phyloP scores from a whole-genome alignment of 2,113 vertebrate genomes.

The Pangasianodon gigas region DNA sequence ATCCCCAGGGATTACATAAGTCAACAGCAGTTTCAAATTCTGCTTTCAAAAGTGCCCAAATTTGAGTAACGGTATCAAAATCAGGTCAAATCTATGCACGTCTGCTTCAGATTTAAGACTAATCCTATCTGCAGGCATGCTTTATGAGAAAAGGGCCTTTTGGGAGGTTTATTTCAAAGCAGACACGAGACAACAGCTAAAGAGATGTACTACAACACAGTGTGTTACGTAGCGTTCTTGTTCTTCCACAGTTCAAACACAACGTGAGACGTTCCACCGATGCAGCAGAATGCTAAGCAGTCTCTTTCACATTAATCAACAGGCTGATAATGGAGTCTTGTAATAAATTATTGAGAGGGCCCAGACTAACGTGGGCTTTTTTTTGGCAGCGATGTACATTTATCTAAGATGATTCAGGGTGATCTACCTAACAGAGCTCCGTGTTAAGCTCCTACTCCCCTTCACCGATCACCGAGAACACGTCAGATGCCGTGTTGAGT shows the following conservation, averaged over 20 bases:
- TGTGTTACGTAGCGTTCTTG: too few species aligned
- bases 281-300: background rate
- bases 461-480: background rate
- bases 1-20: conserved; percentile 22
- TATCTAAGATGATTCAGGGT: background rate
- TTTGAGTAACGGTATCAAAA: background rate
- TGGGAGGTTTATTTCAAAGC: background rate
- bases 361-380: background rate
- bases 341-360: background rate
- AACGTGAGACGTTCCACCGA: background rate
- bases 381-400: background rate
- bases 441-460: background rate
- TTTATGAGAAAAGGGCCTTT: background rate
- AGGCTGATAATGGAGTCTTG: background rate
- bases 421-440: background rate
- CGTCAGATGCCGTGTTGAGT: conserved; percentile 24
- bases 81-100: background rate
- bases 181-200: background rate
- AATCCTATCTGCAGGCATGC: background rate
- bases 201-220: background rate
- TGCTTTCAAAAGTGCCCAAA: background rate
- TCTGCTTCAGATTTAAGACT: background rate
- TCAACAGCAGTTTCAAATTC: background rate
- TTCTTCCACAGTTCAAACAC: background rate
- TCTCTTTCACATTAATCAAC: background rate